Base-by-base conservation (phyloP, 2,888 invertebrate species). In the Tiphia femorata region DNA sequence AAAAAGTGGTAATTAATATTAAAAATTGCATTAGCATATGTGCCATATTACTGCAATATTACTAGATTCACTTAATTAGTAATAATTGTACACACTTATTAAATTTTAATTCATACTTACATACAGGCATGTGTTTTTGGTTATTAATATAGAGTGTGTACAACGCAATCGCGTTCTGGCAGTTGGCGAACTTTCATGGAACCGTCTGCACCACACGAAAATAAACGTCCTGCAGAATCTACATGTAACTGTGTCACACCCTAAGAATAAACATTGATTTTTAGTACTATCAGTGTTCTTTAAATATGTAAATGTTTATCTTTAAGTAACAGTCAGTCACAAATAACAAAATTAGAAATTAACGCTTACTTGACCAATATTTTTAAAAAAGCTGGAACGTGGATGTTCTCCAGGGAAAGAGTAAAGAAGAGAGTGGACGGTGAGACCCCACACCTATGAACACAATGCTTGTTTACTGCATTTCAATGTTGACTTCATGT, bases 161-260 rank as follows among this genome's bases (percentile, higher is more conserved):
- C 86, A 71, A 87, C 85, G 60, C 86, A 85, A 76, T 91, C 90
- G 67, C 93, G 88, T 80, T 96, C 96, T 14, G 96, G 95, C 73
- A 98, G 86, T 82, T 94, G 93, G 67, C 98, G 90, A 69, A 98
- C 95, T 88, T 98, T 98, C 92, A 99, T 95, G 44, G 98, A 97
- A 74, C 98, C 98, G 87, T 99, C 99, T 43, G 97, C 97, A 50
- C 99, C 99, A 84, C 99, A 99, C 4, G 98, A 98, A 86, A 97
- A 98, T 72, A 99, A 86, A 42, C 98, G 91, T 20, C 92, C 92
- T 61, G 91, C 91, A 37, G 92, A 89, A 83, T 98, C 98, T 60
- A 98, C 91, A 80, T 94, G 92, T 69, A 99, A 87, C 85, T 99
- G 98, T 41, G 97, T 96, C 35, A 98, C 98, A 25, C 97, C 97